A percentile compares a stretch with the other conserved stretches of the same genome.
Conservation (phyloP, 2,797 vertebrate genomes). For the Halcyon chelicuti region DNA sequence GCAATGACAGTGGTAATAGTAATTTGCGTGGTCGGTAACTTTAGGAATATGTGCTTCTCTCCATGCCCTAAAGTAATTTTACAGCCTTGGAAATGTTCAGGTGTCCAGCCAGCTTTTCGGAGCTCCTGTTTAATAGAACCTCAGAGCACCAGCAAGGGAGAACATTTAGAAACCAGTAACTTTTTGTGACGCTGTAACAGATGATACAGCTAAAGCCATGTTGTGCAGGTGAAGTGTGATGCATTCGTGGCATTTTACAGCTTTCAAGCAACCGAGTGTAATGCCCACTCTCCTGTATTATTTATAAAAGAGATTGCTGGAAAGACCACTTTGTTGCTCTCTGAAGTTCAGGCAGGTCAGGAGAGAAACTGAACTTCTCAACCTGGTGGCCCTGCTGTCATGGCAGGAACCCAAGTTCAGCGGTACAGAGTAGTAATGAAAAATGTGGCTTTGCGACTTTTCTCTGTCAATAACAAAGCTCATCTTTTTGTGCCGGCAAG, state of each 20-base stretch:
- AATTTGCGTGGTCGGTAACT: not conserved
- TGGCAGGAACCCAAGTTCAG: slow-evolving; percentile 49
- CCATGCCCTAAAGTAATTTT: not conserved
- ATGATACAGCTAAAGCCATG: not conserved
- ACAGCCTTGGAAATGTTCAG: not conserved
- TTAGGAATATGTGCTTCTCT: not conserved
- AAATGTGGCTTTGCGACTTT: slow-evolving; percentile 74
- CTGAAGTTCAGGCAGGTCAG: slow-evolving; percentile 43
- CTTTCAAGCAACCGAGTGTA: slow-evolving; percentile 11
- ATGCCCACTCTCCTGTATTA: slow-evolving; percentile 3
- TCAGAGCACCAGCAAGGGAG: not conserved
- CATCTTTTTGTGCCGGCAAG: slow-evolving; percentile 78
- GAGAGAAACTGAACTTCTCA: slow-evolving; percentile 73
- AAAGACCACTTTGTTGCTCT: not conserved
- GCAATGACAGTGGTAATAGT: not conserved
- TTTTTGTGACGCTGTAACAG: not conserved
- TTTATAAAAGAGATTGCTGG: slow-evolving; percentile 21
- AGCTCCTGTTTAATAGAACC: not conserved
- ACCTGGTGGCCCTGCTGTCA: slow-evolving; percentile 20
- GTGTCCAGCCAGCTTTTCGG: not conserved
- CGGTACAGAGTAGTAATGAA: slow-evolving; percentile 58
- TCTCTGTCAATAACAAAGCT: slow-evolving; percentile 78
- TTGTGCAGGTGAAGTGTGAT: not conserved
- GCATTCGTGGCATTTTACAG: slow-evolving; percentile 3
- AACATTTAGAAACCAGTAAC: not conserved